Percentiles rank a stretch among this genome's conserved stretches.
Evolutionary conservation across 1,140 invertebrate genomes (phyloP).

Genomic region (Philopotamus ludificatus): DNA sequence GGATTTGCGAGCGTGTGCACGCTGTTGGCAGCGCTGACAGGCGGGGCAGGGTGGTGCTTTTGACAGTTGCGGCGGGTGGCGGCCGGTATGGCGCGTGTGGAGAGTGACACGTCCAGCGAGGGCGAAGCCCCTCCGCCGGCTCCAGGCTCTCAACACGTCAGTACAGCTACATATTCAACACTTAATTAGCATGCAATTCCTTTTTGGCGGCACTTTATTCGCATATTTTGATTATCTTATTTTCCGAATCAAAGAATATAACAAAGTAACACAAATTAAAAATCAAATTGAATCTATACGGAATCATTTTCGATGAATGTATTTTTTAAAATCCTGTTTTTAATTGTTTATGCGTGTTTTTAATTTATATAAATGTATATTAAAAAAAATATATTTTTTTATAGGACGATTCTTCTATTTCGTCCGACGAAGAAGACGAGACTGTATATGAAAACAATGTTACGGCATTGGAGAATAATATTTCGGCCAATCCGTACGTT

Average conservation of each 20-base stretch:
- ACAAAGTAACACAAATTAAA: no score
- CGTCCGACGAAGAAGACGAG: constrained; percentile 33
- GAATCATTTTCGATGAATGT: no score
- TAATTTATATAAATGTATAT: no score
- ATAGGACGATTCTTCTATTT: constrained; percentile 35
- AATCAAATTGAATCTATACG: no score
- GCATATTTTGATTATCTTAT: no score
- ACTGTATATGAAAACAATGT: constrained; percentile 21
- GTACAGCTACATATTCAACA: no score
- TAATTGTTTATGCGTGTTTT: no score
- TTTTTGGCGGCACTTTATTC: no score
- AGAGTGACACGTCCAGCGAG: background rate
- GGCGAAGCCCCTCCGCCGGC: background rate
- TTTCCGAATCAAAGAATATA: no score
- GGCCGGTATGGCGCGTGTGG: constrained; percentile 10
- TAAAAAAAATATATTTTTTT: no score
- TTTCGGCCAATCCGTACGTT: constrained; percentile 36
- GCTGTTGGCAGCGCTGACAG: background rate
- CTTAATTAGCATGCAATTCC: no score
- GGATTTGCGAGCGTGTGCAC: constrained; percentile 2
- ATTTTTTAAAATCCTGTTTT: no score
- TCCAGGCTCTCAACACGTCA: background rate
- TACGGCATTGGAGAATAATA: constrained; percentile 24
- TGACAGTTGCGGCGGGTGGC: background rate
- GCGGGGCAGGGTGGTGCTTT: background rate